phyloP scores from a whole-genome alignment of 2,113 vertebrate genomes.

The Ameiurus melas region DNA sequence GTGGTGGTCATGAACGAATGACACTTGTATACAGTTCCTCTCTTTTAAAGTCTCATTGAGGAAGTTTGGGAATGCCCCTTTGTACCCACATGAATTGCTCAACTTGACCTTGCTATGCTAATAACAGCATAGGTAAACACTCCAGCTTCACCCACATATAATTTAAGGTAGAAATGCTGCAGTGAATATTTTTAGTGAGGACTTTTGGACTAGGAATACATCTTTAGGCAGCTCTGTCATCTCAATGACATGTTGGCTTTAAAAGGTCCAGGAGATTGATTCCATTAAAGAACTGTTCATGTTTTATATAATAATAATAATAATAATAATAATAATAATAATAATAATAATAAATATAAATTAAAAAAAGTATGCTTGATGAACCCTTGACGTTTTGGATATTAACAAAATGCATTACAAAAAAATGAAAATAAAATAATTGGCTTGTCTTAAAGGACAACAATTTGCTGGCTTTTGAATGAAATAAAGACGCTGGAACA shows the following conservation, averaged over 20 bases:
- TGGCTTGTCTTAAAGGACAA: neutral
- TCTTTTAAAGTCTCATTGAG: slow-evolving; percentile 55
- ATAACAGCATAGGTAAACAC: slow-evolving; percentile 15
- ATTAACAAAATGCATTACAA: neutral
- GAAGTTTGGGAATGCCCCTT: slow-evolving; percentile 57
- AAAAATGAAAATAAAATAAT: neutral
- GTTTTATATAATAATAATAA: neutral
- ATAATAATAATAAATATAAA: neutral
- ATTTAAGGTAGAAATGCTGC: neutral
- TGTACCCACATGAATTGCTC: slow-evolving; percentile 44
- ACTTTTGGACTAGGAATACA: neutral
- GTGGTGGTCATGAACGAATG: slow-evolving; percentile 57
- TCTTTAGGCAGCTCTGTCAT: neutral
- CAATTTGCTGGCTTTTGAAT: neutral
- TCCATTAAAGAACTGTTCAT: neutral
- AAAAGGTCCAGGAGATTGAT: neutral
- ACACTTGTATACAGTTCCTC: slow-evolving; percentile 50
- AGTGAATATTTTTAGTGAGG: neutral
- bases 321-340: neutral
- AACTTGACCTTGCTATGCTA: slow-evolving; percentile 56
- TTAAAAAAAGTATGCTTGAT: neutral
- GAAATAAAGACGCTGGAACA: neutral
- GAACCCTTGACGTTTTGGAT: neutral
- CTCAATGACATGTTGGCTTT: neutral
- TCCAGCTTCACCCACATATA: neutral